These are phyloP conservation scores for Vollenhovia emeryi DNA, from an alignment of 1,140 invertebrate species.

Conservation along the genomic window DNA sequence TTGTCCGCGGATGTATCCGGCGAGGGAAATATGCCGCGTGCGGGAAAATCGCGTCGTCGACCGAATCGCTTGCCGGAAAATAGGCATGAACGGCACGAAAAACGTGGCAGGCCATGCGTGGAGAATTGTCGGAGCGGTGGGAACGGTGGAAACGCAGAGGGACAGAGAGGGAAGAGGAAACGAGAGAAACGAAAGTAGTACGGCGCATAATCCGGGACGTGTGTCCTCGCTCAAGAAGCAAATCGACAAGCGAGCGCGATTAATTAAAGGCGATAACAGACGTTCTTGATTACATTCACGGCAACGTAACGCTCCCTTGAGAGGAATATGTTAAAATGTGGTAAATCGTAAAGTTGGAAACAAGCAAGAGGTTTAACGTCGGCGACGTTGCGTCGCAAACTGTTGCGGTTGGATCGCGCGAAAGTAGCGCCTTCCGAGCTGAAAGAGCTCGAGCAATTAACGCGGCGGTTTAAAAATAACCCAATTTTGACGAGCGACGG, in stretches of 20 bases:
- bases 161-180: constrained; percentile 33
- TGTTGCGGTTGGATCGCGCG: neutral
- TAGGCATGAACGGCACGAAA: constrained; percentile 75
- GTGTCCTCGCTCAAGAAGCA: constrained; percentile 55
- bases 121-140: constrained; percentile 74
- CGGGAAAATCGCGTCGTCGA: constrained; percentile 70
- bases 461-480: neutral
- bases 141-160: constrained; percentile 39
- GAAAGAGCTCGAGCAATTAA: neutral
- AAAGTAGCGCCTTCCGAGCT: neutral
- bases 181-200: constrained; percentile 59
- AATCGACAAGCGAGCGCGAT: constrained; percentile 56
- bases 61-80: constrained; percentile 73
- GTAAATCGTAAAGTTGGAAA: constrained; percentile 15
- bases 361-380: neutral
- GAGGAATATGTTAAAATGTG: constrained; percentile 4
- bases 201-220: constrained; percentile 39
- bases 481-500: neutral
- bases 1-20: constrained; percentile 18
- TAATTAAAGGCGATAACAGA: constrained; percentile 64
- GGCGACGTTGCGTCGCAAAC: neutral
- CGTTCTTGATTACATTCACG: constrained; percentile 49
- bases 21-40: constrained; percentile 54
- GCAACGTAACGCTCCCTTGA: constrained; percentile 36
- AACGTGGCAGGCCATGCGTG: constrained; percentile 73